phyloP scores from a whole-genome alignment of 2,797 vertebrate species.

The Molothrus aeneus region DNA sequence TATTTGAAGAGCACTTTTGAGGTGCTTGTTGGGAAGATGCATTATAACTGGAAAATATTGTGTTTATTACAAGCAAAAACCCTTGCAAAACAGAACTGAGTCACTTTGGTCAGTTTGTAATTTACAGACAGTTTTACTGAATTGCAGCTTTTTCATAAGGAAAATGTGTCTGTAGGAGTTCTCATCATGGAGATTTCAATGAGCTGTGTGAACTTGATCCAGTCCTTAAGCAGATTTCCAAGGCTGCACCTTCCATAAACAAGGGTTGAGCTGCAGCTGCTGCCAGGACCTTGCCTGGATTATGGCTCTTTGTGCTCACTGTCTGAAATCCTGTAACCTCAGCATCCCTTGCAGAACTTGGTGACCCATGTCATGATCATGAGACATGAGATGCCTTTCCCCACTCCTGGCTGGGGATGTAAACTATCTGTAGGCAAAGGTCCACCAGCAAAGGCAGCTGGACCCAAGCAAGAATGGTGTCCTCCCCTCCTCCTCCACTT shows the following conservation, averaged over 20 bases:
- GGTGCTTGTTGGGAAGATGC: neutral
- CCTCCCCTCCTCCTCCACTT: neutral
- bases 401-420: neutral
- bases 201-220: neutral
- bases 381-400: neutral
- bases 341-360: neutral
- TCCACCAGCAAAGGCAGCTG: neutral
- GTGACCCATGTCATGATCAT: neutral
- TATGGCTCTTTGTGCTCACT: neutral
- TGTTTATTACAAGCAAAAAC: neutral
- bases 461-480: neutral
- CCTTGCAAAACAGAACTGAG: neutral
- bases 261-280: neutral
- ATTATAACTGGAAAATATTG: neutral
- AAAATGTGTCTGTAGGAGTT: neutral
- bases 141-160: neutral
- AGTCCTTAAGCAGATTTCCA: neutral
- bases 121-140: neutral
- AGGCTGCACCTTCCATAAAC: neutral
- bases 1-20: neutral
- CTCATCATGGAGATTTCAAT: neutral
- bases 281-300: neutral
- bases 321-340: neutral
- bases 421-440: neutral
- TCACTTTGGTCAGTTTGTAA: neutral